Base-by-base conservation (phyloP, 2,113 vertebrate species). In the Anseranas semipalmata region DNA sequence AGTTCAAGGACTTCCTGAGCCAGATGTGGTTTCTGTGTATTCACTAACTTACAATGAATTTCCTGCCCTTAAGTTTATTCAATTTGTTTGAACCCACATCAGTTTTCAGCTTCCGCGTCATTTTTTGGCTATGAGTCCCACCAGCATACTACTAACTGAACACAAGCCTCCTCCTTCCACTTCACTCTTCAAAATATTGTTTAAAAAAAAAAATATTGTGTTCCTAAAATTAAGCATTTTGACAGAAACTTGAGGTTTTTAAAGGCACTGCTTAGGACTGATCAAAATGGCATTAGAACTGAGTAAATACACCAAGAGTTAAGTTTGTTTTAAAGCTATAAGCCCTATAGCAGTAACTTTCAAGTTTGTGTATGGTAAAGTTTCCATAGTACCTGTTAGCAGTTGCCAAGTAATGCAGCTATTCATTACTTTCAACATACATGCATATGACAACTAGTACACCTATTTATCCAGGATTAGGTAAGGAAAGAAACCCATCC, bases 1-100 rank as follows among this genome's bases (percentile, higher is more conserved):
- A 87, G 80, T 72, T 94, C 73, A 95, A 97, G 66, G 84, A 91
- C 84, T 94, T 94, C 83, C 89, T 81, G 65, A 94, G 80, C 59
- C 88, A 92, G 59, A 62, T 86, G 55, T 32, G 19, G 46, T 63
- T 93, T 90, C 60, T 91, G 9, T 52, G 56, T 75, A 90, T 89
- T 95, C 81, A 82, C 60, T 45, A 91, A 79, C 10, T 88, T 50
- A 87, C 82, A 85, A 71, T 88, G 35, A 90, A 80, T 86, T 95
- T 93, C 84, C 93, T 90, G 71, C 43, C 45, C 45, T 35, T 50
- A 27, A 95, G 48, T 84, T 94, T 66, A 53, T 55, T 56, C 35
- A 70, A 50, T 89, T 78, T 72, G n/a, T 67, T 86, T 78, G 84
- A 89, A 78, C 16, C n/a, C 18, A 66, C 62, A 91, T 9, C 41